phyloP scores from a whole-genome alignment of 2,797 vertebrate species.

The Etheostoma perlongum region DNA sequence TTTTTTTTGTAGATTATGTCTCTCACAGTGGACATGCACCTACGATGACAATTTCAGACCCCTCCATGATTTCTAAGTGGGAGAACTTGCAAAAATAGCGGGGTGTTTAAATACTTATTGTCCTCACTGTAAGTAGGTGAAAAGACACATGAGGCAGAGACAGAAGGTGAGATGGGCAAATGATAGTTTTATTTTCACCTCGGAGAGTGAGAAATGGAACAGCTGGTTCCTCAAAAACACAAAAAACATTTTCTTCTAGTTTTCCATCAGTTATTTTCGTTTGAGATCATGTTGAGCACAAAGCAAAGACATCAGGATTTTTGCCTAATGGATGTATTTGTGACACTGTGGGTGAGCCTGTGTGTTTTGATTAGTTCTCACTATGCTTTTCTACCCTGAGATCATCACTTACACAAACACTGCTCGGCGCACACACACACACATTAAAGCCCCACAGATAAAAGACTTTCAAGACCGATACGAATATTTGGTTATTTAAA shows the following conservation, averaged over 20 bases:
- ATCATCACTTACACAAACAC: constrained; percentile 36
- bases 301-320: constrained; percentile 27
- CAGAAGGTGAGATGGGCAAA: constrained; percentile 30
- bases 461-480: too few relatives aligned
- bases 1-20: too few relatives aligned
- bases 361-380: constrained; percentile 50
- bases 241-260: neutral
- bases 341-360: constrained; percentile 30
- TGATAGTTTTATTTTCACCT: constrained; percentile 53
- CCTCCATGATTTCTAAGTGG: too few relatives aligned
- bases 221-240: constrained; percentile 17
- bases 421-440: neutral
- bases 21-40: too few relatives aligned
- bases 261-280: constrained; percentile 22
- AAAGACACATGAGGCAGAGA: neutral
- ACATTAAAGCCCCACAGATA: too few relatives aligned
- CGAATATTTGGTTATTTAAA: too few relatives aligned
- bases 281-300: constrained; percentile 24
- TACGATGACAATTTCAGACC: too few relatives aligned
- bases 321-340: constrained; percentile 43
- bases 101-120: too few relatives aligned
- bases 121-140: neutral
- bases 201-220: constrained; percentile 21
- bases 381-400: constrained; percentile 16
- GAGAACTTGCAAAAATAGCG: too few relatives aligned